Evolutionary conservation across 2,888 invertebrate species (phyloP).

Genomic region (Nebria salina): DNA sequence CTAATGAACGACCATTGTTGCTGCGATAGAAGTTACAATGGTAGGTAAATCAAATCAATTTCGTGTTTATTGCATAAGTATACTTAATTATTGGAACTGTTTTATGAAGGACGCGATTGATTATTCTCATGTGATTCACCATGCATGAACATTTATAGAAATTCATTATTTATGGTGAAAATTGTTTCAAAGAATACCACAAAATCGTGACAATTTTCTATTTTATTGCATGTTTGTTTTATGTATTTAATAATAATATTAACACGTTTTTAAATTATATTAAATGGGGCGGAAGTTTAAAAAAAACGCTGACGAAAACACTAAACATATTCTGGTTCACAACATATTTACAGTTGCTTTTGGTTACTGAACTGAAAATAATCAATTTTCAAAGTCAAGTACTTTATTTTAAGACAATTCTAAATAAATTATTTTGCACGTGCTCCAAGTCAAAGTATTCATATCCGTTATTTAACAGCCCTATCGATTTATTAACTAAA

Average conservation of each 20-base stretch:
- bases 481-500: too few species aligned
- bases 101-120: background rate
- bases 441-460: background rate
- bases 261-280: background rate
- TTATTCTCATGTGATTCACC: background rate
- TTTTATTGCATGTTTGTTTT: background rate
- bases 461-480: background rate
- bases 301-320: background rate
- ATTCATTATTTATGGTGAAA: background rate
- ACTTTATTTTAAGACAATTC: background rate
- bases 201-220: background rate
- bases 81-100: background rate
- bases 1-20: slow-evolving; percentile 70
- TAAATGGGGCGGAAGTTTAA: background rate
- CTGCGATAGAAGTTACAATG: slow-evolving; percentile 69
- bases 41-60: slow-evolving; percentile 57
- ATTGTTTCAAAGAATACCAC: background rate
- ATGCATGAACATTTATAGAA: background rate
- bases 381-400: background rate
- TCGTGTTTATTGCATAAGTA: background rate
- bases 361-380: background rate
- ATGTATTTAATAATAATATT: background rate
- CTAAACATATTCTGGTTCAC: background rate
- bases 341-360: background rate
- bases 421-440: background rate